Evolutionary conservation across 2,113 vertebrate genomes (phyloP).

Genomic region (Pelmatolapia mariae): DNA sequence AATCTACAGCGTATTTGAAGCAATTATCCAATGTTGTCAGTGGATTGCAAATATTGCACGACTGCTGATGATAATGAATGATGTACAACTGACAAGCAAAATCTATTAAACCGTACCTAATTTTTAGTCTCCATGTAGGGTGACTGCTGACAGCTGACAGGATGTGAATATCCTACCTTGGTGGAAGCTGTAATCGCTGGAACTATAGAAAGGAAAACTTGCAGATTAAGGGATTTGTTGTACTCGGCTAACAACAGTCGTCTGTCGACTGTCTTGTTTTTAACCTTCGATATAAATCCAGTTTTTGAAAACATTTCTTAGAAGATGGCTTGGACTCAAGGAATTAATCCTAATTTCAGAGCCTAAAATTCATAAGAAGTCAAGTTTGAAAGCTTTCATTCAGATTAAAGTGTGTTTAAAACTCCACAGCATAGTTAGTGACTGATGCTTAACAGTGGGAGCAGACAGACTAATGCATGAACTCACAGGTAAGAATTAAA

Average conservation of each 20-base stretch:
- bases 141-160: not conserved
- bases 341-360: not conserved
- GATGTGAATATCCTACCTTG: not conserved
- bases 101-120: not conserved
- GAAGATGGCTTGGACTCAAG: not conserved
- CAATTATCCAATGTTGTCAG: not conserved
- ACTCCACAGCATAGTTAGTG: not conserved
- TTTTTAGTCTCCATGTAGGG: not conserved
- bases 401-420: not conserved
- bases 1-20: not conserved
- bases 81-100: not conserved
- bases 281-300: not conserved
- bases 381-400: not conserved
- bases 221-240: not conserved
- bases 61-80: not conserved
- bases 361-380: not conserved
- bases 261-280: not conserved
- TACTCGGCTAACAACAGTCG: rapidly evolving
- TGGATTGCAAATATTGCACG: not conserved
- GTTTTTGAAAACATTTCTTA: not conserved
- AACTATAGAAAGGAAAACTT: not conserved
- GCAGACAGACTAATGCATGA: not conserved
- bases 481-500: not conserved
- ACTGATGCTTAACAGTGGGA: not conserved
- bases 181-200: not conserved